A percentile compares a stretch with the other conserved stretches of the same genome.
Conservation (phyloP, 2,888 invertebrate species). For the Kryphioiulus occultus region DNA sequence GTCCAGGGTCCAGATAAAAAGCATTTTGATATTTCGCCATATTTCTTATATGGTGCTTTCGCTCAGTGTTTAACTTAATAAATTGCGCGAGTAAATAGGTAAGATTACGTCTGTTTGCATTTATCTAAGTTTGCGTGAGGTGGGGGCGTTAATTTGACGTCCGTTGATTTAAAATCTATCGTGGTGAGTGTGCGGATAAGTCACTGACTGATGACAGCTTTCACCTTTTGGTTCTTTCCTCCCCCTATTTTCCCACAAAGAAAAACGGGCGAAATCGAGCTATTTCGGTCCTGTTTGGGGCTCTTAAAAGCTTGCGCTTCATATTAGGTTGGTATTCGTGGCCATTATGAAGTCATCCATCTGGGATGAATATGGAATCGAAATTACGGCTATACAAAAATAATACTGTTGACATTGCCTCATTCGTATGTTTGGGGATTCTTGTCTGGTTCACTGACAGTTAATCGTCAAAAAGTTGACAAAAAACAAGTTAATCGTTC, state of each 20-base stretch:
- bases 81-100: background rate
- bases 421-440: background rate
- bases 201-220: slow-evolving; percentile 31
- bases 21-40: slow-evolving; percentile 35
- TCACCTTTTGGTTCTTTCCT: slow-evolving; percentile 1
- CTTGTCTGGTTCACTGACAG: background rate
- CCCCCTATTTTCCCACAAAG: slow-evolving; percentile 20
- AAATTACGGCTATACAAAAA: background rate
- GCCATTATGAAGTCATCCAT: too few species aligned
- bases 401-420: background rate
- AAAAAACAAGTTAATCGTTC: too few species aligned
- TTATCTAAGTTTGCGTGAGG: background rate
- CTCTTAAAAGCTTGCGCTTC: background rate
- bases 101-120: background rate
- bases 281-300: background rate
- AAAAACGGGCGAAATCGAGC: background rate
- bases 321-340: background rate
- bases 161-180: background rate
- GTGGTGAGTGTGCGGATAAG: background rate
- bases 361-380: background rate
- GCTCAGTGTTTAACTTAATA: background rate
- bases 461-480: too few species aligned
- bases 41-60: slow-evolving; percentile 10
- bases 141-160: background rate
- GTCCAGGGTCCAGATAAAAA: background rate